Percentiles rank a stretch among this genome's conserved stretches.
Conservation (phyloP, 2,888 invertebrate genomes). For the Himalopsyche kuldschensis region DNA sequence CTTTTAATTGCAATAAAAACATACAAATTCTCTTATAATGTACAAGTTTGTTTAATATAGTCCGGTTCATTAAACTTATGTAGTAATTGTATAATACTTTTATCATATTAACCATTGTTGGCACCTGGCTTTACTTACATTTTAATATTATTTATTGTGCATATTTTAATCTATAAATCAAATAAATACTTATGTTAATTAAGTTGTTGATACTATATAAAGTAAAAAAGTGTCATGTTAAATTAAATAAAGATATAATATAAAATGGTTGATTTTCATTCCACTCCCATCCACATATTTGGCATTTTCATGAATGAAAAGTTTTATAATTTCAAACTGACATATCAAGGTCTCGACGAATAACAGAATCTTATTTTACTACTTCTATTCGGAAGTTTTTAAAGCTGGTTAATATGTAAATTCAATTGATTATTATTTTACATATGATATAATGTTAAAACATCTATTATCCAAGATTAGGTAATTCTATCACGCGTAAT, state of each 20-base stretch:
- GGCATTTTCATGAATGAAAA: neutral
- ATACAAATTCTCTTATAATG: neutral
- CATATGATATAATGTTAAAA: no score
- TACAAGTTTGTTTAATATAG: neutral
- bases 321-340: neutral
- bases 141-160: slow-evolving; percentile 18
- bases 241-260: neutral
- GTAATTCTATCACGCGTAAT: no score
- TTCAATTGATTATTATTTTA: no score
- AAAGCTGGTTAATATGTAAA: no score
- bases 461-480: no score
- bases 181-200: neutral
- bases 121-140: slow-evolving; percentile 17
- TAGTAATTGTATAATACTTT: neutral
- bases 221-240: neutral
- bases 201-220: neutral
- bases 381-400: no score
- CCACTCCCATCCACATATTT: neutral
- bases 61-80: slow-evolving; percentile 14
- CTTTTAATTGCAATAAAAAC: neutral
- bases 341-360: no score
- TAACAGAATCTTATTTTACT: no score
- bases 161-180: neutral
- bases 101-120: slow-evolving; percentile 17
- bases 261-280: neutral